Evolutionary conservation across 2,113 vertebrate species (phyloP), one percentile per base, ranked within the genome.

Genomic region (Varanus komodoensis): DNA sequence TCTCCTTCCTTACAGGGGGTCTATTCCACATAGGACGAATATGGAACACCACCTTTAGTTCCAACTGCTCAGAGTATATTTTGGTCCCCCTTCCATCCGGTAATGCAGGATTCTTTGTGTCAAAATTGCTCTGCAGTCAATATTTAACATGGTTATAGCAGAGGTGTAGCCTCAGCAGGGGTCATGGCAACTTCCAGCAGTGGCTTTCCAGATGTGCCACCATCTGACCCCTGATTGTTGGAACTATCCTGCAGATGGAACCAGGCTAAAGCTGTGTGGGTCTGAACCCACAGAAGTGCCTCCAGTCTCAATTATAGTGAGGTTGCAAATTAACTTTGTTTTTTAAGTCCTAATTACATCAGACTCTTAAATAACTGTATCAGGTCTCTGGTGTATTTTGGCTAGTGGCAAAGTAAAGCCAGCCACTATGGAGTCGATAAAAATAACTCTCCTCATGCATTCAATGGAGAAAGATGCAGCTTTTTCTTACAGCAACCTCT

Each of bases 351-450:
- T 89, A 85, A 57, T 77, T 91, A 48, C 48, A 64, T 19, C 68
- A 92, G 73, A 92, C 79, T 92, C 67, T 93, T 48, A 91, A 91
- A 82, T 89, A 75, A 82, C 57, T 86, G 19, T 75, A 61, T 32
- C 38, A 64, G 11, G 25, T 90, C 68, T 81, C 50, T 74, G 61
- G 25, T 93, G 84, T 89, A 87, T 84, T 93, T 74, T 52, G 91
- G 89, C 89, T 57, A 9, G 80, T 17, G 68, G 67, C 86, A 57
- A 82, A 29, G 84, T 89, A 91, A 84, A 89, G 94, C 88, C 88
- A 89, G 90, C n/a, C 50, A 34, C 79, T 79, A 1, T 2, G 52
- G 9, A 82, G 50, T 87, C 8, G 44, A 54, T 67, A 82, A 94
- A 93, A 90, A 50, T 84, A 93, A 89, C 82, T 64, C 17, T 3